These are phyloP conservation scores for Tenebrio molitor DNA, from an alignment of 1,140 invertebrate genomes.

Conservation along the genomic window DNA sequence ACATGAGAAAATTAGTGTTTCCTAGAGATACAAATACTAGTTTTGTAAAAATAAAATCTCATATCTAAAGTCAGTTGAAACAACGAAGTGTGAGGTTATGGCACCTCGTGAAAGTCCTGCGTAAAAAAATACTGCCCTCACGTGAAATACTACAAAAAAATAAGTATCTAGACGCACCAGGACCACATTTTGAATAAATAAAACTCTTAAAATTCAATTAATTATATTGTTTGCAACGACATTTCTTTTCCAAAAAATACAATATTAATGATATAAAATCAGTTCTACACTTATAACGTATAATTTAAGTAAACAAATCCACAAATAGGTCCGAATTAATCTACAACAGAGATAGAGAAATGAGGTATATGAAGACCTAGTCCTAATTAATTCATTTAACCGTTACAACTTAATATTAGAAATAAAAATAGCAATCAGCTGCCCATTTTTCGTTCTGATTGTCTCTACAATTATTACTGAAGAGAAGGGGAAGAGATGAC, in stretches of 20 bases:
- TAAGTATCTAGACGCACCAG: too few relatives aligned
- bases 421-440: conserved; percentile 35
- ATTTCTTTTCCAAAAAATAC: conserved; percentile 26
- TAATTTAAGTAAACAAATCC: conserved; percentile 38
- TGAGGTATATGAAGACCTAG: conserved; percentile 36
- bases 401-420: conserved; percentile 28
- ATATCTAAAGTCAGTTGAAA: too few relatives aligned
- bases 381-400: conserved; percentile 4
- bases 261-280: conserved; percentile 28
- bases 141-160: too few relatives aligned
- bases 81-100: too few relatives aligned
- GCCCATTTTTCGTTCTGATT: conserved; percentile 22
- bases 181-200: neutral
- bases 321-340: conserved; percentile 26
- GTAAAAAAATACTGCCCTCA: neutral
- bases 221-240: conserved; percentile 17
- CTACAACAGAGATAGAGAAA: conserved; percentile 29
- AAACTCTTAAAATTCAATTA: conserved; percentile 14
- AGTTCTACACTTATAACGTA: conserved; percentile 36
- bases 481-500: neutral
- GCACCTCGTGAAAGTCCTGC: neutral
- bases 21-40: too few relatives aligned
- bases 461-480: conserved; percentile 4
- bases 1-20: too few relatives aligned
- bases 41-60: too few relatives aligned